phyloP scores from a whole-genome alignment of 1,140 invertebrate species.

The Drosophila neocordata region DNA sequence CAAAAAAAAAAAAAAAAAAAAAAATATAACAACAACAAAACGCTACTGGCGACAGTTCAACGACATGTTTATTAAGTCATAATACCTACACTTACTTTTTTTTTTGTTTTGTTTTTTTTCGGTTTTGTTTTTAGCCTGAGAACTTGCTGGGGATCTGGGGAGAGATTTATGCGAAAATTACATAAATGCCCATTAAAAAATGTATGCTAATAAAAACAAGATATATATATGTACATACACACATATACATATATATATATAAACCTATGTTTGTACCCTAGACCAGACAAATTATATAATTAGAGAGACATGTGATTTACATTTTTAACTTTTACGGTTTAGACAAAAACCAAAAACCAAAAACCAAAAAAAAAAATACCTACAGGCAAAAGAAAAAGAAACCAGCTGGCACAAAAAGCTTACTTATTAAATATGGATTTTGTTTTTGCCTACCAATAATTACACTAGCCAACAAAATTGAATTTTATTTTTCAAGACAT shows the following conservation, averaged over 20 bases:
- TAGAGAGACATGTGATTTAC: constrained; percentile 42
- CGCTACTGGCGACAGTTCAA: constrained; percentile 75
- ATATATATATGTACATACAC: constrained; percentile 35
- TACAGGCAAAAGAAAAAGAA: background rate
- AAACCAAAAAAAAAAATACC: background rate
- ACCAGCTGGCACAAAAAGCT: background rate
- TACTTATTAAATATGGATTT: background rate
- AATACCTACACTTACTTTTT: constrained; percentile 21
- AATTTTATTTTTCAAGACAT: too few relatives aligned
- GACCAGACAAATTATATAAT: constrained; percentile 71
- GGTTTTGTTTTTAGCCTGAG: constrained; percentile 39
- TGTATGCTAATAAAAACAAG: constrained; percentile 75
- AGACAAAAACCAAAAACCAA: background rate
- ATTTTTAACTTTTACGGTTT: constrained; percentile 10
- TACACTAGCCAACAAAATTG: background rate
- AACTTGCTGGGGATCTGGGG: constrained; percentile 58
- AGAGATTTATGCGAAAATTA: constrained; percentile 71
- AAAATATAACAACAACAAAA: constrained; percentile 13
- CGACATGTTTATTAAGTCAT: constrained; percentile 81
- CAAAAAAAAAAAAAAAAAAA: constrained; percentile 17
- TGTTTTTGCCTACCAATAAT: background rate
- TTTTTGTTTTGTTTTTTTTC: background rate
- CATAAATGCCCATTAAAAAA: constrained; percentile 75
- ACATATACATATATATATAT: background rate
- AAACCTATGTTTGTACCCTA: background rate